A percentile compares a stretch with the other conserved stretches of the same genome.
These are phyloP conservation scores for Pipa parva DNA, from an alignment of 2,113 vertebrate species.

Conservation along the genomic window DNA sequence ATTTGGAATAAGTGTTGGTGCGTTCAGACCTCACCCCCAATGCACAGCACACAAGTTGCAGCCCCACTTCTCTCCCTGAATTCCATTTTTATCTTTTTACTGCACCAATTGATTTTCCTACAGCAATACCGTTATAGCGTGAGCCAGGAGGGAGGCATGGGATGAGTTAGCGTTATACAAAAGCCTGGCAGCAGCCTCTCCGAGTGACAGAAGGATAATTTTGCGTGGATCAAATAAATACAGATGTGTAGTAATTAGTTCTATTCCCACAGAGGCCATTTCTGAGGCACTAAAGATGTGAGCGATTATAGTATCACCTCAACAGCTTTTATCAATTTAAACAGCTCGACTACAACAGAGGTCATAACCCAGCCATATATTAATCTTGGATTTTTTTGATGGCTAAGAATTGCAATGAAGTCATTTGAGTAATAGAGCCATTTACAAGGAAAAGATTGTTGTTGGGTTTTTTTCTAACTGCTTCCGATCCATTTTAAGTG, in stretches of 20 bases:
- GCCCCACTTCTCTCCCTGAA: not conserved
- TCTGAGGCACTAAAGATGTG: slow-evolving; percentile 90
- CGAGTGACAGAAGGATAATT: slow-evolving; percentile 98
- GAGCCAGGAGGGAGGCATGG: slow-evolving; percentile 85
- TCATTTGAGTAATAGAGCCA: not conserved
- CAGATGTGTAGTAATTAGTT: slow-evolving; percentile 99
- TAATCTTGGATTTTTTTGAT: slow-evolving; percentile 81
- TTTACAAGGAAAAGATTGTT: not conserved
- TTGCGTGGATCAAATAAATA: slow-evolving; percentile 98
- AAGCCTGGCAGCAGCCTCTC: slow-evolving; percentile 86
- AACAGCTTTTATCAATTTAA: slow-evolving; percentile 98
- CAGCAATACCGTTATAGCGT: slow-evolving; percentile 77
- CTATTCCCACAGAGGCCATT: slow-evolving; percentile 96
- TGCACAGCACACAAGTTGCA: not conserved
- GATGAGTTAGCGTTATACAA: slow-evolving; percentile 90
- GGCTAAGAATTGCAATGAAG: slow-evolving; percentile 9
- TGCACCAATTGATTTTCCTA: slow-evolving; percentile 86
- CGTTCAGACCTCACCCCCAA: not conserved
- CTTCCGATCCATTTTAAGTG: not conserved
- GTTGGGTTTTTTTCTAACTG: not conserved
- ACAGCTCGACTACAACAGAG: slow-evolving; percentile 90
- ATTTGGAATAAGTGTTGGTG: too few species aligned
- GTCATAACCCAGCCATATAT: slow-evolving; percentile 90
- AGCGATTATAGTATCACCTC: slow-evolving; percentile 87
- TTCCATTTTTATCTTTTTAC: slow-evolving; percentile 54